Conservation (phyloP, 1,140 invertebrate genomes). For the Eumeta japonica region DNA sequence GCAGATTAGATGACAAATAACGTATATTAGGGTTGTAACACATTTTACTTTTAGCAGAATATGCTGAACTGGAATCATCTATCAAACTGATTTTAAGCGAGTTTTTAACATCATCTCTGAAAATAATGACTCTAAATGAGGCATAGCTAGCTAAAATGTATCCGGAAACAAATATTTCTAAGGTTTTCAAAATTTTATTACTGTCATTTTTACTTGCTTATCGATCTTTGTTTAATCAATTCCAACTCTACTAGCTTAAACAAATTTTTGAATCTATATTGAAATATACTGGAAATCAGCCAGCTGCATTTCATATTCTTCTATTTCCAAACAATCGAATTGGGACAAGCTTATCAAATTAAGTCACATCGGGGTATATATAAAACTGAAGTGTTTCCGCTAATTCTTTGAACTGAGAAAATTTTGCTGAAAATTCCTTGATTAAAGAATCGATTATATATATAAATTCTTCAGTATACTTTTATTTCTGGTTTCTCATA, state of each 20-base stretch:
- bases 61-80: slow-evolving; percentile 22
- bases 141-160: slow-evolving; percentile 18
- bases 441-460: slow-evolving; percentile 20
- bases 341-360: too few species aligned
- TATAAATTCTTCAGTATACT: slow-evolving; percentile 20
- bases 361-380: slow-evolving; percentile 10
- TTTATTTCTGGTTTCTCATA: slow-evolving; percentile 14
- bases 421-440: slow-evolving; percentile 20
- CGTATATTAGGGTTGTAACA: too few species aligned
- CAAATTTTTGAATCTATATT: slow-evolving; percentile 19
- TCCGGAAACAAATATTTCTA: too few species aligned
- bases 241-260: slow-evolving; percentile 16
- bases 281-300: slow-evolving; percentile 23
- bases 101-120: slow-evolving; percentile 21
- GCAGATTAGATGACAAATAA: slow-evolving; percentile 10
- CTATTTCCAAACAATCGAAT: slow-evolving; percentile 20
- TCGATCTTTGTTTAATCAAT: too few species aligned
- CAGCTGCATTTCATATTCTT: slow-evolving; percentile 24
- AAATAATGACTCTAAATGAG: too few species aligned
- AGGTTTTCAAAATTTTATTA: too few species aligned
- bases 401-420: slow-evolving; percentile 23
- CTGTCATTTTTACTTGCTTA: too few species aligned
- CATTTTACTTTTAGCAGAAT: slow-evolving; percentile 22
- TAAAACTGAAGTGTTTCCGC: slow-evolving; percentile 14
- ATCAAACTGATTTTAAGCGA: slow-evolving; percentile 15